Evolutionary conservation across 2,113 vertebrate species (phyloP), one percentile per base, ranked within the genome.

Genomic region (Solea solea): DNA sequence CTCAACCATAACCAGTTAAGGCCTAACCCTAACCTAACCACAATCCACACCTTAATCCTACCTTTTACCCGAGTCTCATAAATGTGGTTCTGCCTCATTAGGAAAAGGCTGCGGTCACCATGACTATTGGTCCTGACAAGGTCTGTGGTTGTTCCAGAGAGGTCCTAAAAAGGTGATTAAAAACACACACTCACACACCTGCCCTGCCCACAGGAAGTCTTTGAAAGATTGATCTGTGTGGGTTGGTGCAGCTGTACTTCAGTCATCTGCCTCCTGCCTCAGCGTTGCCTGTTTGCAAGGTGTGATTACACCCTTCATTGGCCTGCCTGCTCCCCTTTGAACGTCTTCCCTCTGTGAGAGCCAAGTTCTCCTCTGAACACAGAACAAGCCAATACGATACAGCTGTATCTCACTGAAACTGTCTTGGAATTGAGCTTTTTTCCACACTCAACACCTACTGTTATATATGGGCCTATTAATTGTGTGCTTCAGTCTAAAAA

Each of bases 351-450:
- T 54, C 8, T 5, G n/a, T 39, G 69, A 51, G 14, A 42, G 50
- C 12, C 8, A 15, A 56, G 44, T 34, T 57, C 51, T 34, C 39
- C 57, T 39, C 63, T 63, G 28, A 72, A 64, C 25, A 56, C 4
- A 28, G 14, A 59, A 42, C 13, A 16, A 49, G 44, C 34, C 58
- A 34, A 34, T 34, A 39, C n/a, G n/a, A n/a, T n/a, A 40, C 2
- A 11, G 9, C 50, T 54, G 16, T 11, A n/a, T 56, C 27, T 51
- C 12, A 34, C 46, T 53, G 16, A 1, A 52, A 40, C 52, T 41
- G 5, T 42, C 25, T 49, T 51, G 0, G 0, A 16, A 14, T 16
- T 67, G 25, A 10, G n/a, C 27, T 65, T 49, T 34, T 9, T 11
- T 46, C 12, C 42, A 50, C 44, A 39, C 48, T 40, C 42, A 62